Evolutionary conservation across 2,797 vertebrate species (phyloP).

Genomic region (Perdix hodgsoniae): DNA sequence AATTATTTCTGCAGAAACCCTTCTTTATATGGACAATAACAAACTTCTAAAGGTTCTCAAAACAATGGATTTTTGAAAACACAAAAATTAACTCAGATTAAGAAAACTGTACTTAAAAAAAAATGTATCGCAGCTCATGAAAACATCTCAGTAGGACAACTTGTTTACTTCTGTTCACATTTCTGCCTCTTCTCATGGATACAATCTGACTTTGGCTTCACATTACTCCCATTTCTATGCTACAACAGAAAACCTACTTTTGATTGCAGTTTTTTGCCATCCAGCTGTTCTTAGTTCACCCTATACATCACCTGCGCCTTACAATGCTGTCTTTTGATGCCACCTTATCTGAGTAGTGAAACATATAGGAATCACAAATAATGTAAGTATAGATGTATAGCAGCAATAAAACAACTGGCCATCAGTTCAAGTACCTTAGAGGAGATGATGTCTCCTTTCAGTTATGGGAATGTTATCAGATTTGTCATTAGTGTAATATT

Average conservation of each 20-base stretch:
- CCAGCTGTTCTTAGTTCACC: background rate
- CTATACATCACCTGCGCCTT: background rate
- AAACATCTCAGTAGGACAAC: background rate
- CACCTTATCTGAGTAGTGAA: background rate
- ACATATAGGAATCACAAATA: background rate
- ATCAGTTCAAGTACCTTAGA: background rate
- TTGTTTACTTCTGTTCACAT: background rate
- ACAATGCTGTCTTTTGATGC: background rate
- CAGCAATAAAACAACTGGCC: background rate
- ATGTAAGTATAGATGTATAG: background rate
- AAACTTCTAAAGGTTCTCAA: background rate
- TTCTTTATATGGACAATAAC: background rate
- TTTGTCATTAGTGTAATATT: background rate
- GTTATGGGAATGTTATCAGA: background rate
- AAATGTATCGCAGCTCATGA: background rate
- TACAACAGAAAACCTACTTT: background rate
- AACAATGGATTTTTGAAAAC: fast-evolving
- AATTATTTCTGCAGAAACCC: background rate
- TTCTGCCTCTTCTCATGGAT: background rate
- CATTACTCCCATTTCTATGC: background rate
- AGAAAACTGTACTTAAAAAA: background rate
- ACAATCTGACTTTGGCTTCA: background rate
- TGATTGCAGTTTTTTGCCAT: background rate
- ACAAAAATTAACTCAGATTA: background rate
- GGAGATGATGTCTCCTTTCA: background rate